Conservation (phyloP, 2,888 invertebrate species). For the Phortica magna region DNA sequence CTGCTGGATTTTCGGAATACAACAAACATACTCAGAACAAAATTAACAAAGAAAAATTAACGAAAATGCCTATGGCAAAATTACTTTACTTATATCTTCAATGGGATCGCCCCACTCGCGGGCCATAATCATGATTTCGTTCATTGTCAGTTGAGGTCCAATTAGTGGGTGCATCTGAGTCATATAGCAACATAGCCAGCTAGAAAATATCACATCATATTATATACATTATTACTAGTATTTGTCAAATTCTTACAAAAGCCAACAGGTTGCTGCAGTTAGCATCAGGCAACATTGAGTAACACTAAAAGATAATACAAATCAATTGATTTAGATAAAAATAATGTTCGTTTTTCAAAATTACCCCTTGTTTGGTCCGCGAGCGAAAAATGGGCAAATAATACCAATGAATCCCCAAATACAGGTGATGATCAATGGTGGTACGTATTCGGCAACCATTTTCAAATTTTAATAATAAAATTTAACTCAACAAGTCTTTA, state of each 20-base stretch:
- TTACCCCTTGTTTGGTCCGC: slow-evolving; percentile 76
- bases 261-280: slow-evolving; percentile 75
- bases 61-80: slow-evolving; percentile 18
- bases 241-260: slow-evolving; percentile 71
- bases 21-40: slow-evolving; percentile 43
- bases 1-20: not conserved
- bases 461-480: slow-evolving; percentile 41
- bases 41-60: slow-evolving; percentile 32
- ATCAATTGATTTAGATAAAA: not conserved
- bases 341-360: not conserved
- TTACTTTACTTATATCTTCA: slow-evolving; percentile 62
- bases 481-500: not conserved
- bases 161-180: slow-evolving; percentile 76
- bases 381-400: slow-evolving; percentile 74
- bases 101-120: slow-evolving; percentile 75
- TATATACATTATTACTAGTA: not conserved
- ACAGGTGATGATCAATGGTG: slow-evolving; percentile 70
- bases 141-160: slow-evolving; percentile 73
- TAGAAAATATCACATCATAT: slow-evolving; percentile 41
- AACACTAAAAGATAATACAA: slow-evolving; percentile 55
- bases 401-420: slow-evolving; percentile 75
- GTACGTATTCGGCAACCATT: slow-evolving; percentile 72
- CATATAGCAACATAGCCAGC: slow-evolving; percentile 77
- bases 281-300: slow-evolving; percentile 76
- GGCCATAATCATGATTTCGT: slow-evolving; percentile 75